Conservation (phyloP, 2,888 invertebrate species). For the Lymantria dispar region DNA sequence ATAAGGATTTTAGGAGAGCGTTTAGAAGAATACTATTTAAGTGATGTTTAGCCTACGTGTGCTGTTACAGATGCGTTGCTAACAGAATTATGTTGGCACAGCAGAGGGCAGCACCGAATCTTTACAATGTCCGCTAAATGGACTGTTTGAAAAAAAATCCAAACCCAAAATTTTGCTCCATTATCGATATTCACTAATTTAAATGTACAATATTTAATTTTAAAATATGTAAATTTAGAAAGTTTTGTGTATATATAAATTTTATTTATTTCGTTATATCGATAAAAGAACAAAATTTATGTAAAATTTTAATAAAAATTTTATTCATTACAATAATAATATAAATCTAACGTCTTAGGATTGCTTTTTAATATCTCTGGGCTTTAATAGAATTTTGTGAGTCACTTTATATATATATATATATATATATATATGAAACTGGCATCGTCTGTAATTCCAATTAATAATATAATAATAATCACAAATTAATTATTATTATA, state of each 20-base stretch:
- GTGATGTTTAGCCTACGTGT: slow-evolving; percentile 94
- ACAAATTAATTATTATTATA: no score
- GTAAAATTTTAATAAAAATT: background rate
- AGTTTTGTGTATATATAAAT: slow-evolving; percentile 1
- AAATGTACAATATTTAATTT: background rate
- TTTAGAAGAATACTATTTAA: slow-evolving; percentile 97
- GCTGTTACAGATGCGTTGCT: slow-evolving; percentile 89
- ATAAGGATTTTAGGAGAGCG: slow-evolving; percentile 97
- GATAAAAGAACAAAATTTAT: slow-evolving; percentile 11
- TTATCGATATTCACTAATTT: slow-evolving; percentile 1
- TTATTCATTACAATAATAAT: slow-evolving; percentile 11
- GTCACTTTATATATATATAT: slow-evolving; percentile 48
- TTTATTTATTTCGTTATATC: slow-evolving; percentile 6
- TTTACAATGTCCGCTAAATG: slow-evolving; percentile 76
- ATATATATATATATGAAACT: no score
- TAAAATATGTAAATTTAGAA: slow-evolving; percentile 2
- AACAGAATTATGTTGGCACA: slow-evolving; percentile 84
- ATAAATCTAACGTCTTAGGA: slow-evolving; percentile 34
- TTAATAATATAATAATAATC: no score
- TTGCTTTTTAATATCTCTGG: slow-evolving; percentile 38
- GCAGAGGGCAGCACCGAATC: slow-evolving; percentile 84
- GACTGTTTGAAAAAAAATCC: slow-evolving; percentile 14
- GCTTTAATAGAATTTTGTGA: slow-evolving; percentile 30
- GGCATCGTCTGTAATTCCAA: no score
- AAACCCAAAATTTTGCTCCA: slow-evolving; percentile 2